Conservation (phyloP, 2,888 invertebrate species). For the Drosophila acutilabella region DNA sequence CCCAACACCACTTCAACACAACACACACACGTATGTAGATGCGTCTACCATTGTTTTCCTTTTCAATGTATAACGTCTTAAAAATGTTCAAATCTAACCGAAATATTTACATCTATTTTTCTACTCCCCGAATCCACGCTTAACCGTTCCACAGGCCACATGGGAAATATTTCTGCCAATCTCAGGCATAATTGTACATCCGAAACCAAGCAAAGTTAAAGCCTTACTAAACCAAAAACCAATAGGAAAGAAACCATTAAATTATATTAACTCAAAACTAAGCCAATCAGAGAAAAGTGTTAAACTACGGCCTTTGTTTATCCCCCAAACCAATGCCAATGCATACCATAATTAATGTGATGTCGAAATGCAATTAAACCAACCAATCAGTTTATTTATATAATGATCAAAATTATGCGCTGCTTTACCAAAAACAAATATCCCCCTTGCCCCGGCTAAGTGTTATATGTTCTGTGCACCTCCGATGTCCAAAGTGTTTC, state of each 20-base stretch:
- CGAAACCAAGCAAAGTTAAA: conserved; percentile 45
- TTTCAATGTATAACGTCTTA: conserved; percentile 53
- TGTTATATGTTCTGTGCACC: conserved; percentile 67
- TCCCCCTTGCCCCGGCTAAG: conserved; percentile 51
- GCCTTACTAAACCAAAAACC: conserved; percentile 45
- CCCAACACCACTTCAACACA: conserved; percentile 29
- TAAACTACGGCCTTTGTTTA: conserved; percentile 48
- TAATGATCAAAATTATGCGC: conserved; percentile 58
- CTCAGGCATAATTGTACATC: conserved; percentile 60
- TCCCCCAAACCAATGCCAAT: conserved; percentile 48
- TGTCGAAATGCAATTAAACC: conserved; percentile 45
- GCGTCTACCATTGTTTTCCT: conserved; percentile 38
- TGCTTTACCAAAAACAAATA: conserved; percentile 60
- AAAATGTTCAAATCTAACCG: conserved; percentile 64
- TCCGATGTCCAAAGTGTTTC: conserved; percentile 59
- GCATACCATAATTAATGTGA: conserved; percentile 60
- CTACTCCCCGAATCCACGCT: conserved; percentile 58
- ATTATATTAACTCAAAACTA: conserved; percentile 71
- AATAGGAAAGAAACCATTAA: conserved; percentile 36
- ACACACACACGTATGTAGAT: conserved; percentile 63
- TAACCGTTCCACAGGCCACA: conserved; percentile 81
- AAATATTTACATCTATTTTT: conserved; percentile 63
- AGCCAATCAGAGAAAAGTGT: conserved; percentile 69
- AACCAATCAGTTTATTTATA: conserved; percentile 47
- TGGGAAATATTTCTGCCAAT: conserved; percentile 82